phyloP scores from a whole-genome alignment of 2,113 vertebrate species.

The Sisor rabdophorus region DNA sequence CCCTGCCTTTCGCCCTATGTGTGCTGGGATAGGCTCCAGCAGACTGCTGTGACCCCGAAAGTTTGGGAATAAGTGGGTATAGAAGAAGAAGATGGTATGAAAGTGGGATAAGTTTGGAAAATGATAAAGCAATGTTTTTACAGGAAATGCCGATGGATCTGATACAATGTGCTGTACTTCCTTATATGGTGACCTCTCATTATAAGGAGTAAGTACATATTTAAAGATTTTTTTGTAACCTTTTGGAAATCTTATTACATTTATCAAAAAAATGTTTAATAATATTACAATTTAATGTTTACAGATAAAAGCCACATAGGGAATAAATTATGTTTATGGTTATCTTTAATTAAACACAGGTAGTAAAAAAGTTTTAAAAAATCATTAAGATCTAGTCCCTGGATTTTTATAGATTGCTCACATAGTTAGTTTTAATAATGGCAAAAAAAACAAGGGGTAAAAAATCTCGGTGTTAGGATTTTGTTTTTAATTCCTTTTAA shows the following conservation, averaged over 20 bases:
- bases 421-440: neutral
- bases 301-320: neutral
- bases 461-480: neutral
- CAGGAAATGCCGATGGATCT: constrained; percentile 72
- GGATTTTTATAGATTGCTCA: neutral
- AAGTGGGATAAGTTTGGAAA: constrained; percentile 40
- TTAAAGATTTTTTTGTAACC: constrained; percentile 55
- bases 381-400: neutral
- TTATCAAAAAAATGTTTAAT: neutral
- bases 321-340: neutral
- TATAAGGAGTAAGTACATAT: constrained; percentile 56
- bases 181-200: constrained; percentile 65
- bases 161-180: constrained; percentile 56
- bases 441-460: neutral
- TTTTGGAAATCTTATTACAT: constrained; percentile 11
- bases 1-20: too few species aligned
- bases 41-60: too few species aligned
- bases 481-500: neutral
- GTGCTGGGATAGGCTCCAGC: too few species aligned
- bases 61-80: too few species aligned
- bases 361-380: neutral
- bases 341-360: neutral
- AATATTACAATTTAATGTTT: neutral
- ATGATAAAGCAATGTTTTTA: constrained; percentile 55
- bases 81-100: too few species aligned